These are phyloP conservation scores for Leiothrix lutea DNA, from an alignment of 2,113 vertebrate species.

Conservation along the genomic window DNA sequence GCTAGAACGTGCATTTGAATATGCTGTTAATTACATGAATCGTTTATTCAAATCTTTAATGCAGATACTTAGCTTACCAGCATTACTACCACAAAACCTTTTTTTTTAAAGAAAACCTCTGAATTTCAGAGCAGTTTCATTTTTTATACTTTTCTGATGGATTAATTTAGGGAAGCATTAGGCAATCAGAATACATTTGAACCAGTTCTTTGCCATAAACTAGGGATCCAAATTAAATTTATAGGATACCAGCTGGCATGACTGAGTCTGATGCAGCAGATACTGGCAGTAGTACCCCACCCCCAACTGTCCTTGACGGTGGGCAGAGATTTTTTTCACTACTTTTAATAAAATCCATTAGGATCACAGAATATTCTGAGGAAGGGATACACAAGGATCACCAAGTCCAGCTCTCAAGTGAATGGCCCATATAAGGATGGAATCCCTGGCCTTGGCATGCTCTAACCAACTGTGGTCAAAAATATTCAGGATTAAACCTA, in stretches of 20 bases:
- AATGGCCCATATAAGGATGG: neutral
- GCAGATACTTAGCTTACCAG: neutral
- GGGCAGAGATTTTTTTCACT: neutral
- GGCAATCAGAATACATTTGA: neutral
- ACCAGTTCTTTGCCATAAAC: neutral
- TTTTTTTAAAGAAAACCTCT: neutral
- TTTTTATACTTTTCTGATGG: neutral
- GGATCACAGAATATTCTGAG: neutral
- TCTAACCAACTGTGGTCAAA: neutral
- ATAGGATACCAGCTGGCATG: neutral
- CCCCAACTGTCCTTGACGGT: neutral
- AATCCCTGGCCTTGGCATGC: neutral
- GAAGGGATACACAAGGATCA: neutral
- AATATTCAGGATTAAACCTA: neutral
- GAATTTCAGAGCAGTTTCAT: neutral
- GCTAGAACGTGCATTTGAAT: neutral
- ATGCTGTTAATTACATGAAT: neutral
- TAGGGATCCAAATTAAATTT: neutral
- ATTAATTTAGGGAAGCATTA: neutral
- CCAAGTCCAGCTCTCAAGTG: neutral
- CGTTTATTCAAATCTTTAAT: neutral
- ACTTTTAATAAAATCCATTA: neutral
- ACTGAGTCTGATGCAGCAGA: neutral
- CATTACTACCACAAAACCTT: neutral
- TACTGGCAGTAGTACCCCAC: neutral